Evolutionary conservation across 2,888 invertebrate species (phyloP).

Genomic region (Rhagonycha fulva): DNA sequence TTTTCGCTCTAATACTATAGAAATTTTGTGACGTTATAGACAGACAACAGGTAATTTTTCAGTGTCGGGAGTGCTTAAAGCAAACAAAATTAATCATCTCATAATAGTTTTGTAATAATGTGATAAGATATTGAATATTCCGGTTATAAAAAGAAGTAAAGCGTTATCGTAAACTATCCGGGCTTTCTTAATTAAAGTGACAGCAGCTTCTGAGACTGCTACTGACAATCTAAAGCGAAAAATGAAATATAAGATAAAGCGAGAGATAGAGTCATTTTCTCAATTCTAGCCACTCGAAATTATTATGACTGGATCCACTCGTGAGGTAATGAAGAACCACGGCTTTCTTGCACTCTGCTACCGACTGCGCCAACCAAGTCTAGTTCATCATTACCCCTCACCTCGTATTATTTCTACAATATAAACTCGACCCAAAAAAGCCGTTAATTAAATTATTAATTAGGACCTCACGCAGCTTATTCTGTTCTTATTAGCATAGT

Average conservation of each 20-base stretch:
- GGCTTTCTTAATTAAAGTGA: slow-evolving; percentile 37
- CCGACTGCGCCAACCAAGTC: slow-evolving; percentile 30
- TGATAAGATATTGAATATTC: not conserved
- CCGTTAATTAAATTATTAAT: slow-evolving; percentile 34
- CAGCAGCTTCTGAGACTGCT: slow-evolving; percentile 34
- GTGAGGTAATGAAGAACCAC: slow-evolving; percentile 42
- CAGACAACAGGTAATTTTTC: slow-evolving; percentile 19
- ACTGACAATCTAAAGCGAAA: slow-evolving; percentile 30
- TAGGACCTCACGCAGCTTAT: slow-evolving; percentile 24
- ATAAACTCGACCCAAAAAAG: slow-evolving; percentile 21
- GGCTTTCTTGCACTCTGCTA: slow-evolving; percentile 31
- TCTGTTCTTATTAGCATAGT: slow-evolving; percentile 16
- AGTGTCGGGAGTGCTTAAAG: slow-evolving; percentile 16
- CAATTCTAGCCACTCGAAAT: slow-evolving; percentile 40
- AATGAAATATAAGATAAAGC: slow-evolving; percentile 32
- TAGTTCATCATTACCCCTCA: slow-evolving; percentile 26
- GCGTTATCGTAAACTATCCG: slow-evolving; percentile 30
- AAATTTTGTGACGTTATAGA: slow-evolving; percentile 16
- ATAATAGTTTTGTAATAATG: not conserved
- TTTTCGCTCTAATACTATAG: not conserved
- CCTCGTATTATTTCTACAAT: slow-evolving; percentile 19
- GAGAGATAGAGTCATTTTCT: slow-evolving; percentile 40
- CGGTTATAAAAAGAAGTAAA: slow-evolving; percentile 10
- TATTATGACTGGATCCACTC: slow-evolving; percentile 43
- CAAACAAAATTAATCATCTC: slow-evolving; percentile 21